phyloP scores from a whole-genome alignment of 2,113 vertebrate genomes.

The Zeus faber region DNA sequence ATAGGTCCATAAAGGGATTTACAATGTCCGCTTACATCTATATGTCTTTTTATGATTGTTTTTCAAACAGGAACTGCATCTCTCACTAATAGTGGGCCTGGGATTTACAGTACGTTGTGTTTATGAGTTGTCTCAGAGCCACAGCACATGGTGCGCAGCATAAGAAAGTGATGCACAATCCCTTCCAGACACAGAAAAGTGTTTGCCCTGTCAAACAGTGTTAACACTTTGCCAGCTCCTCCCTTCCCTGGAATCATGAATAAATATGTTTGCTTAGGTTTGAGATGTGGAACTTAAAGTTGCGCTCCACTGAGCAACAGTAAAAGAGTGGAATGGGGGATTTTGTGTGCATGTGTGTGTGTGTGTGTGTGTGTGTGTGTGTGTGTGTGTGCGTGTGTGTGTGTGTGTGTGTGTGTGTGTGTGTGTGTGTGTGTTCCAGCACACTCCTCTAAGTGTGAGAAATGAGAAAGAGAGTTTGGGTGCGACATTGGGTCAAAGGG shows the following conservation, averaged over 20 bases:
- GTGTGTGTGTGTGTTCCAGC: not conserved
- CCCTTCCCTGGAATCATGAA: slow-evolving; percentile 53
- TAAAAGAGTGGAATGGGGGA: slow-evolving; percentile 34
- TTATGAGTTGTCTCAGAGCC: not conserved
- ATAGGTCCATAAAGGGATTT: slow-evolving; percentile 20
- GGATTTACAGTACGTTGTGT: not conserved
- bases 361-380: slow-evolving; percentile 5
- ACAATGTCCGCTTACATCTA: slow-evolving; percentile 10
- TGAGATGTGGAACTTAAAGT: slow-evolving; percentile 37
- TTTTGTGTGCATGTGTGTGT: slow-evolving; percentile 19
- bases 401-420: slow-evolving; percentile 23
- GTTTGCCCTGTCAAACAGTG: slow-evolving; percentile 40
- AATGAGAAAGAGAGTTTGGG: not conserved
- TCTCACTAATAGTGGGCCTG: not conserved
- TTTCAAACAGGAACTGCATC: slow-evolving; percentile 1
- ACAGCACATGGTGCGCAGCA: slow-evolving; percentile 28
- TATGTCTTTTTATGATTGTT: not conserved
- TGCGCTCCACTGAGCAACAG: slow-evolving; percentile 44
- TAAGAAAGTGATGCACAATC: slow-evolving; percentile 31
- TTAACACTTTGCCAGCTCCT: slow-evolving; percentile 31
- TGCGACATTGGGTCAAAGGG: slow-evolving; percentile 34
- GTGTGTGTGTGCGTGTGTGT: not conserved
- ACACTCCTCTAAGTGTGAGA: slow-evolving; percentile 8
- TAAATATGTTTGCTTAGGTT: slow-evolving; percentile 56
- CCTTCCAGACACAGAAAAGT: slow-evolving; percentile 48